Base-by-base conservation (phyloP, 2,113 vertebrate genomes). In the Callithrix jacchus region DNA sequence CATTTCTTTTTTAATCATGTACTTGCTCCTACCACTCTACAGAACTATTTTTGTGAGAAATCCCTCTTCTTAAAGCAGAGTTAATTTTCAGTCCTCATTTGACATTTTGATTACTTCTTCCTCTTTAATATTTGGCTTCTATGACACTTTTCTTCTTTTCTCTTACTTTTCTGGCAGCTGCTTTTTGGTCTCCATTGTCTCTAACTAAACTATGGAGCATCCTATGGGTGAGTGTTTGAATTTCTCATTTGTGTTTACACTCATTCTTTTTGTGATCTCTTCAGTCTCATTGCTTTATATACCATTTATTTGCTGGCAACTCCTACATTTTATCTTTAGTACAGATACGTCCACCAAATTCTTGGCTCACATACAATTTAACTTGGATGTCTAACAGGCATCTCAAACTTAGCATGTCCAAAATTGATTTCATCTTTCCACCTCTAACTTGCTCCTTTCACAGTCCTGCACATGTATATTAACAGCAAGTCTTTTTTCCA, bases 311-410 rank as follows among this genome's bases (percentile, higher is more conserved):
- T 79, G 27, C 35, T 71, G 25, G 58, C 20, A 93, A 85, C 30
- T 93, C 30, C 42, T 16, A 45, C 54, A 35, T 91, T 92, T 92
- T 91, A 94, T 84, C 80, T 80, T 30, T 20, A 91, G 81, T 25
- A 17, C 35, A 90, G 74, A 71, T 9, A 47, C 84, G 90, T 87
- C 73, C 66, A 88, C 52, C 66, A 91, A 95, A 79, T 77, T 87
- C 70, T 66, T 83, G 61, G 56, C 30, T 94, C 61, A 47, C 8
- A 73, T 40, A 71, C 37, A 91, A 93, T 32, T 84, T 47, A 90
- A 12, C 45, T 25, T 71, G 8, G 27, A 92, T 42, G 27, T 81
- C 73, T 74, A 83, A 84, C 23, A 77, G 77, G 18, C 40, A 92
- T 30, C 47, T 70, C 85, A 27, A 93, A 79, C 16, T 90, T 77